Percentiles rank a stretch among this genome's conserved stretches.
Evolutionary conservation across 2,888 invertebrate species (phyloP).

Genomic region (Mayetiola destructor): DNA sequence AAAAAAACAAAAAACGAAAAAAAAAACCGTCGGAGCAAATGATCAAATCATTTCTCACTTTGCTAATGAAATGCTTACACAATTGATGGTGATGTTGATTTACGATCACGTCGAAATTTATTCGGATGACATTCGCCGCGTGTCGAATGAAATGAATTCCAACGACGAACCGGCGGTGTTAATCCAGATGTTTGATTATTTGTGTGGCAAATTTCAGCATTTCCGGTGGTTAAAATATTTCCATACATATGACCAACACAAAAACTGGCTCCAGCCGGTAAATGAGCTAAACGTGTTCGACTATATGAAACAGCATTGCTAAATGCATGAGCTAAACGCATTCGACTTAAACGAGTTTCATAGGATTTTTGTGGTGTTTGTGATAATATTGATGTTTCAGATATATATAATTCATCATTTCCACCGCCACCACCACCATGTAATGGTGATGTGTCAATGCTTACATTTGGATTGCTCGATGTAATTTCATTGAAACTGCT

Average conservation of each 20-base stretch:
- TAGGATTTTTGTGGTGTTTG: slow-evolving; percentile 9
- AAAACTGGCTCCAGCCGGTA: slow-evolving; percentile 6
- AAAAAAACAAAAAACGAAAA: background rate
- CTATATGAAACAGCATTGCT: background rate
- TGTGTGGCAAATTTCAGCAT: background rate
- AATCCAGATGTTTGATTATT: background rate
- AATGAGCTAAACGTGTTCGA: slow-evolving; percentile 3
- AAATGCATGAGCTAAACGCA: slow-evolving; percentile 6
- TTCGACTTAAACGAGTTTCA: background rate
- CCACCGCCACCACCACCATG: background rate
- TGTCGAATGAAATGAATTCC: slow-evolving; percentile 22
- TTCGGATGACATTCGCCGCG: slow-evolving; percentile 22
- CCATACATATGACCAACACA: background rate
- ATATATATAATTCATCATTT: background rate
- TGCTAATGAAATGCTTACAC: slow-evolving; percentile 15
- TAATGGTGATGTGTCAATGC: background rate
- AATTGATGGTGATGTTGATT: slow-evolving; percentile 19
- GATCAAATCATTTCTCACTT: background rate
- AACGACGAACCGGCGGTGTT: slow-evolving; percentile 17
- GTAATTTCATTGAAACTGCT: slow-evolving; percentile 4
- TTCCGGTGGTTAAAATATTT: background rate
- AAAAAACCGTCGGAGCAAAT: background rate
- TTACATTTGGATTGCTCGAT: background rate
- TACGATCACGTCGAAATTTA: slow-evolving; percentile 20
- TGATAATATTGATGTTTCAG: background rate